These are phyloP conservation scores for Anagyrus pseudococci DNA, from an alignment of 2,888 invertebrate species.

Conservation along the genomic window DNA sequence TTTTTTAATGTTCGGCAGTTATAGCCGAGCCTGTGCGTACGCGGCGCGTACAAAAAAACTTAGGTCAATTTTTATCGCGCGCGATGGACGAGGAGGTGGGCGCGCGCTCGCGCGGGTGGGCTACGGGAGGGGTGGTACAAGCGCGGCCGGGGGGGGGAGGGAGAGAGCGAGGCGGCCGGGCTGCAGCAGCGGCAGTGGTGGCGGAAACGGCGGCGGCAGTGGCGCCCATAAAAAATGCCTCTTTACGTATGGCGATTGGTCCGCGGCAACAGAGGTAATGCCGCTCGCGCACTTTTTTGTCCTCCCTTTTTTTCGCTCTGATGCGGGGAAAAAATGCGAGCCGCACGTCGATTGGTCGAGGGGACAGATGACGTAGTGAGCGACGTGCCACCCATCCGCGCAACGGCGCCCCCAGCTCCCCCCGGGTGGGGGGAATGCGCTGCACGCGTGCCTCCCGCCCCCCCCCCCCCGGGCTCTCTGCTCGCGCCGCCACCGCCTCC, in stretches of 20 bases:
- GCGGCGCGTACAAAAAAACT: conserved; percentile 54
- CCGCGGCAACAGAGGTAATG: conserved; percentile 60
- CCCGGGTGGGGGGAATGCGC: no score
- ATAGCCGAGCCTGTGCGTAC: conserved; percentile 54
- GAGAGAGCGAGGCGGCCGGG: no score
- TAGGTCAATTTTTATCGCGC: conserved; percentile 62
- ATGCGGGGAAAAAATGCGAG: conserved; percentile 60
- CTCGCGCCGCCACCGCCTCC: conserved; percentile 29
- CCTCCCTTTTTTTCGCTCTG: conserved; percentile 52
- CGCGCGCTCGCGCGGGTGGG: no score
- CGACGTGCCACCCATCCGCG: conserved; percentile 59
- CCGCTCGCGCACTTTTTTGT: conserved; percentile 52
- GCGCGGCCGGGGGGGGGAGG: conserved; percentile 49
- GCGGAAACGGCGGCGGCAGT: conserved; percentile 49
- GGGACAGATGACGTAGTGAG: conserved; percentile 63
- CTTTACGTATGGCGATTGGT: conserved; percentile 63
- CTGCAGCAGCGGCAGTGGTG: conserved; percentile 52
- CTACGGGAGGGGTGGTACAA: no score
- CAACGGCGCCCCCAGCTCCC: conserved; percentile 21
- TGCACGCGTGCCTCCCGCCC: conserved; percentile 14
- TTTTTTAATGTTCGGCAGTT: conserved; percentile 63
- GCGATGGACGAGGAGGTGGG: conserved; percentile 52
- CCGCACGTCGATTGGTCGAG: conserved; percentile 62
- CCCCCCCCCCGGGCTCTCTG: conserved; percentile 35
- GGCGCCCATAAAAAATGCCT: conserved; percentile 63